phyloP scores from a whole-genome alignment of 2,797 vertebrate species.

The Eidolon dupreanum region DNA sequence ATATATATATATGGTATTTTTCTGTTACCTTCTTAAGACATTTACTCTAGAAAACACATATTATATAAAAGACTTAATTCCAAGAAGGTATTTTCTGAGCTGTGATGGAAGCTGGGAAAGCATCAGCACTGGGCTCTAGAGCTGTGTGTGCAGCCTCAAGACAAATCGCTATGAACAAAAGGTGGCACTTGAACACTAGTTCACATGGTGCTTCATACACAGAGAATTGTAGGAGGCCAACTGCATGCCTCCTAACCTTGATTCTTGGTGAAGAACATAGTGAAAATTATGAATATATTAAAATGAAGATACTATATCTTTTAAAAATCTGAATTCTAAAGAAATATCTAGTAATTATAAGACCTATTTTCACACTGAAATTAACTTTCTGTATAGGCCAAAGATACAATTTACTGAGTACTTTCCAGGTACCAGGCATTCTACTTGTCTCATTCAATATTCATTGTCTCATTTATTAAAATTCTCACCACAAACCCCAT shows the following conservation, averaged over 20 bases:
- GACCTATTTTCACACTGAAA: background rate
- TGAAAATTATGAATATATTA: background rate
- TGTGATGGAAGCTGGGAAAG: background rate
- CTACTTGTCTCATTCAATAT: background rate
- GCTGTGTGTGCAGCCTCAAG: background rate
- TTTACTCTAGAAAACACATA: background rate
- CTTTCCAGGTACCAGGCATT: background rate
- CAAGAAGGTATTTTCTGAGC: background rate
- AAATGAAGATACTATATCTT: background rate
- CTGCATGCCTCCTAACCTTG: background rate
- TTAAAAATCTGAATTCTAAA: background rate
- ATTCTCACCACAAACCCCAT: background rate
- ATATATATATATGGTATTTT: background rate
- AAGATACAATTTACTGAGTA: background rate
- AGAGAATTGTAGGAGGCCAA: background rate
- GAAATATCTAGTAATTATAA: background rate
- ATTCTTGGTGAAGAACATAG: background rate
- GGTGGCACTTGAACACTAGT: background rate
- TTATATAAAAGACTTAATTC: background rate
- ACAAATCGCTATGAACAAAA: background rate
- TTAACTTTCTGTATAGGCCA: background rate
- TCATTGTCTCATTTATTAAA: background rate
- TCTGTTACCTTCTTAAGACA: background rate
- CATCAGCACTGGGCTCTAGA: background rate
- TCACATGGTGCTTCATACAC: fast-evolving